phyloP scores from a whole-genome alignment of 1,140 invertebrate genomes.

The Chironomus striatipennis region DNA sequence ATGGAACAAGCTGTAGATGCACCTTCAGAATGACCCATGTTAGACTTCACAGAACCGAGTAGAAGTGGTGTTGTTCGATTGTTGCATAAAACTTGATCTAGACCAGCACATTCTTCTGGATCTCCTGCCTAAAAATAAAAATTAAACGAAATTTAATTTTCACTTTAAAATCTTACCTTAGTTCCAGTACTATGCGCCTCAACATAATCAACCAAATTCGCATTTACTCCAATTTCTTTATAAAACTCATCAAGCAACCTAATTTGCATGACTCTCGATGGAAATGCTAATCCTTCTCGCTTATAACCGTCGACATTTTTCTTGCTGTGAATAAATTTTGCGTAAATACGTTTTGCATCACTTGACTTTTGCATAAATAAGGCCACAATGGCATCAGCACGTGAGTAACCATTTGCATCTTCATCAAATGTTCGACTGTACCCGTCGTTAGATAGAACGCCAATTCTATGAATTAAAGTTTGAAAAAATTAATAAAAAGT shows the following conservation, averaged over 20 bases:
- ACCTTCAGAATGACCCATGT: conserved; percentile 62
- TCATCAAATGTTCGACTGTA: conserved; percentile 55
- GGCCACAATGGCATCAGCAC: conserved; percentile 49
- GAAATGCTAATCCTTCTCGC: conserved; percentile 47
- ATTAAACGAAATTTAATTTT: not conserved
- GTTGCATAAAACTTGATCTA: conserved; percentile 38
- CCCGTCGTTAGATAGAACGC: conserved; percentile 37
- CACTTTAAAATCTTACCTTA: conserved; percentile 21
- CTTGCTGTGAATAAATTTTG: conserved; percentile 48
- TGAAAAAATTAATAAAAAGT: too few relatives aligned
- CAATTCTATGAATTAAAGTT: too few relatives aligned
- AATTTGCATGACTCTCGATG: conserved; percentile 44
- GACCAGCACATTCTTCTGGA: conserved; percentile 34
- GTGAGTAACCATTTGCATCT: conserved; percentile 51
- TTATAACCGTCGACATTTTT: conserved; percentile 48
- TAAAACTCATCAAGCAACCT: conserved; percentile 53
- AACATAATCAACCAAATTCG: conserved; percentile 54
- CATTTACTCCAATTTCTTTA: conserved; percentile 50
- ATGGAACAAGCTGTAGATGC: conserved; percentile 50
- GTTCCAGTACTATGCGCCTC: conserved; percentile 64
- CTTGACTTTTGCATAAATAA: conserved; percentile 47
- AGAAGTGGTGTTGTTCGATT: conserved; percentile 34
- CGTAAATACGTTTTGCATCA: conserved; percentile 49
- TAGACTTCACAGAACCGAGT: conserved; percentile 59
- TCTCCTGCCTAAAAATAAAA: conserved; percentile 28